phyloP scores from a whole-genome alignment of 2,888 invertebrate species.

The Dolichopus griseipennis region DNA sequence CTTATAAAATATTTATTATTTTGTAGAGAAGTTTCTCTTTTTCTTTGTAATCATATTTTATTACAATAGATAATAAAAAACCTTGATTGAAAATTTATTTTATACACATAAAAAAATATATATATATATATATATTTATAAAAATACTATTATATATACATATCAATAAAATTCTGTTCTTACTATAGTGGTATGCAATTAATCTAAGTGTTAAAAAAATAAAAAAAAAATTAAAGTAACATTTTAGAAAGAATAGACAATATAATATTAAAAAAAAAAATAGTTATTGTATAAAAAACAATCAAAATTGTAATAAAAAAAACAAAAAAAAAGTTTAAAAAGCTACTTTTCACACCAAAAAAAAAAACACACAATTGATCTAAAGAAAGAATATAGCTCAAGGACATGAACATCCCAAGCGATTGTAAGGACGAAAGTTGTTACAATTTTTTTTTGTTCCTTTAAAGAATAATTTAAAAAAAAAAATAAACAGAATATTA shows the following conservation, averaged over 20 bases:
- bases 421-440: background rate
- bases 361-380: background rate
- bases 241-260: background rate
- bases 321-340: background rate
- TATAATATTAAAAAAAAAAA: background rate
- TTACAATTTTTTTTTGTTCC: background rate
- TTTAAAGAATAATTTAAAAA: no score
- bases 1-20: no score
- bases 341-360: background rate
- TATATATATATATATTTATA: no score
- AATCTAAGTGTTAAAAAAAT: background rate
- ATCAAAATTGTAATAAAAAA: background rate
- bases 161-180: no score
- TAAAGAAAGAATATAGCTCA: background rate
- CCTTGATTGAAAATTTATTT: background rate
- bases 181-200: no score
- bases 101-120: background rate
- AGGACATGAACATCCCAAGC: conserved; percentile 2
- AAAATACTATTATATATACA: no score
- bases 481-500: no score
- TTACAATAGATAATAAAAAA: background rate
- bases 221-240: background rate
- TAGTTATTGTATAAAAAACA: background rate
- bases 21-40: background rate
- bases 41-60: background rate